Evolutionary conservation across 2,797 vertebrate species (phyloP).

Genomic region (Peromyscus melanophrys): DNA sequence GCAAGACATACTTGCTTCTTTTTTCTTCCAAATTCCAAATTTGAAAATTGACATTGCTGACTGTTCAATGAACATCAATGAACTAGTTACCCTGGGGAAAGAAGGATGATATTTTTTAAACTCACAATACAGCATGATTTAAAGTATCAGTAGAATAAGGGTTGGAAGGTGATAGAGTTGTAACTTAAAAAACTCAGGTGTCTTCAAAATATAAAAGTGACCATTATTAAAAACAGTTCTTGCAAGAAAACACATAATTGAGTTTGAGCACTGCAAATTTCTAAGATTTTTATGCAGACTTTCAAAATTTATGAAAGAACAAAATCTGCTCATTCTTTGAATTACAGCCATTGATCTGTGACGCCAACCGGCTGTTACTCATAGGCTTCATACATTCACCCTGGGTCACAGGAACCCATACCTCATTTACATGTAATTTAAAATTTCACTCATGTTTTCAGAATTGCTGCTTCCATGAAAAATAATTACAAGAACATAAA

Average conservation of each 20-base stretch:
- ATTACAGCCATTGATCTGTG: rapidly evolving
- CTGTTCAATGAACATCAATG: not conserved
- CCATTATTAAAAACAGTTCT: not conserved
- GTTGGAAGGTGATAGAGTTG: not conserved
- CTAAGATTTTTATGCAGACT: not conserved
- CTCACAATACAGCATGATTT: not conserved
- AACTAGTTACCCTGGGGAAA: not conserved
- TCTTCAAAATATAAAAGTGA: not conserved
- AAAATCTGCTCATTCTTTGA: not conserved
- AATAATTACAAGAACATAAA: not conserved
- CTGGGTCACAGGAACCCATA: not conserved
- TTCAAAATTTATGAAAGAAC: not conserved
- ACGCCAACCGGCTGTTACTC: not conserved
- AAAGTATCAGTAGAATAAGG: not conserved
- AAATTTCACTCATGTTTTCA: slow-evolving; percentile 33
- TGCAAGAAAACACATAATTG: not conserved
- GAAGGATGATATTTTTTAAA: not conserved
- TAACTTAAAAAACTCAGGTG: not conserved
- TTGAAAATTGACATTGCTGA: not conserved
- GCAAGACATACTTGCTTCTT: not conserved
- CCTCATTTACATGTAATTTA: not conserved
- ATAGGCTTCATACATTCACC: not conserved
- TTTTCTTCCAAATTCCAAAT: not conserved
- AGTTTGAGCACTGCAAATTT: not conserved
- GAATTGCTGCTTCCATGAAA: not conserved